These are phyloP conservation scores for Drosophila sp. DNA, from an alignment of 1,140 invertebrate species.

Conservation along the genomic window DNA sequence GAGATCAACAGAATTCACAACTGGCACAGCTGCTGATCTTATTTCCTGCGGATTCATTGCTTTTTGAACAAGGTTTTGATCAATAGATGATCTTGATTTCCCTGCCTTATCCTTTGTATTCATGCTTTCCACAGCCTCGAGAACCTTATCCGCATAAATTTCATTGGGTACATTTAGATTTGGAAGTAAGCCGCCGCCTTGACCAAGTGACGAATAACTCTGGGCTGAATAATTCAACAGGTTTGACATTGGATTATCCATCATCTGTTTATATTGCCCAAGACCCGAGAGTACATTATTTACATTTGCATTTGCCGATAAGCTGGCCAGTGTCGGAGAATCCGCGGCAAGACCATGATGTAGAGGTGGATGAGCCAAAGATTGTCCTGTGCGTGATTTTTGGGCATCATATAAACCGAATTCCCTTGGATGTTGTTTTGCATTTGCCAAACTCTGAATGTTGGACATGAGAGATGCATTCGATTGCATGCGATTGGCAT, in stretches of 20 bases:
- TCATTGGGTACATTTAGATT: constrained; percentile 17
- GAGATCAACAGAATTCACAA: constrained; percentile 28
- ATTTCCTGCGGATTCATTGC: constrained; percentile 2
- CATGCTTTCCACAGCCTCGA: constrained; percentile 14
- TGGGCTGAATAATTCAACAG: constrained; percentile 41
- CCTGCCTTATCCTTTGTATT: constrained; percentile 20
- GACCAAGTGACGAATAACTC: constrained; percentile 16
- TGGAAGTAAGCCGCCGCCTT: constrained; percentile 11
- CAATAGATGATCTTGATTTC: constrained; percentile 9
- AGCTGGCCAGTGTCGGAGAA: constrained; percentile 9
- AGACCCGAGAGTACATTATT: constrained; percentile 36
- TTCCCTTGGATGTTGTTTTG: constrained; percentile 26
- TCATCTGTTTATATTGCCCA: constrained; percentile 41
- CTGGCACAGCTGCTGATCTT: neutral
- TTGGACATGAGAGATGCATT: constrained; percentile 40
- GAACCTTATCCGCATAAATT: constrained; percentile 10
- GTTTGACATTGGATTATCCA: constrained; percentile 39
- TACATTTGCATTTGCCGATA: constrained; percentile 7
- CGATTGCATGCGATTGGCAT: constrained; percentile 25
- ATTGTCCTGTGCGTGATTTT: constrained; percentile 12
- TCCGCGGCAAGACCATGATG: constrained; percentile 25
- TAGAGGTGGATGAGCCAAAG: constrained; percentile 14
- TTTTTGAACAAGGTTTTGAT: constrained; percentile 17
- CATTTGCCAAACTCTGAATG: constrained; percentile 22
- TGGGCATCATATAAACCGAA: constrained; percentile 37